Conservation (phyloP, 2,113 vertebrate genomes). For the Conger conger region DNA sequence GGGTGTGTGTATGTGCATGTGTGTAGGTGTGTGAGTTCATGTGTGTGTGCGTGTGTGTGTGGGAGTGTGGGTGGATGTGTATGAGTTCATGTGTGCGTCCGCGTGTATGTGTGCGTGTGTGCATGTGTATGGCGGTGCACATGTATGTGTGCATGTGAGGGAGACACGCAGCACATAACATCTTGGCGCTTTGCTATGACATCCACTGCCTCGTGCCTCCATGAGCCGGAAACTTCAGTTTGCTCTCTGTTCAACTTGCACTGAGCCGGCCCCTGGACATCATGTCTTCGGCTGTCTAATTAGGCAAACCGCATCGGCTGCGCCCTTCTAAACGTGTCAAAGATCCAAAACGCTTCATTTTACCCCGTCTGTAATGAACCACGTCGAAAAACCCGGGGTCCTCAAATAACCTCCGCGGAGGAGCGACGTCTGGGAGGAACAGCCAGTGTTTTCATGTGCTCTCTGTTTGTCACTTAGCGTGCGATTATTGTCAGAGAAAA, state of each 20-base stretch:
- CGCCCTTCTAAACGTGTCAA: neutral
- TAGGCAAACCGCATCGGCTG: neutral
- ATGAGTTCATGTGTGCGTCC: neutral
- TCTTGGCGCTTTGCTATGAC: neutral
- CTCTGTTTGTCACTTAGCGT: neutral
- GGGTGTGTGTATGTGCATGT: neutral
- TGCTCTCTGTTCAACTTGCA: neutral
- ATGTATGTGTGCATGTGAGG: neutral
- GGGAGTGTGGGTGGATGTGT: neutral
- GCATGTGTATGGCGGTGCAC: neutral
- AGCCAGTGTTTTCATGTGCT: neutral
- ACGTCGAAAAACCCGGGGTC: neutral
- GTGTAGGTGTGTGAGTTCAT: neutral
- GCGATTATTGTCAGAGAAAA: neutral
- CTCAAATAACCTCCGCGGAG: constrained; percentile 16
- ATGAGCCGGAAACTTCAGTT: neutral
- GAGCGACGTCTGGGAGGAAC: neutral
- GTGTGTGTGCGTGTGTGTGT: neutral
- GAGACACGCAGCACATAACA: neutral
- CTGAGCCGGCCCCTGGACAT: neutral
- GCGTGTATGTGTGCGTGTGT: neutral
- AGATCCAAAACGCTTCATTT: constrained; percentile 9
- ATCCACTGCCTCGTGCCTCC: neutral
- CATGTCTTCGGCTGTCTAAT: neutral
- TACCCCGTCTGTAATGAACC: neutral